Evolutionary conservation across 2,888 invertebrate genomes (phyloP), one percentile per base, ranked within the genome.

Genomic region (Amaurobius ferox): DNA sequence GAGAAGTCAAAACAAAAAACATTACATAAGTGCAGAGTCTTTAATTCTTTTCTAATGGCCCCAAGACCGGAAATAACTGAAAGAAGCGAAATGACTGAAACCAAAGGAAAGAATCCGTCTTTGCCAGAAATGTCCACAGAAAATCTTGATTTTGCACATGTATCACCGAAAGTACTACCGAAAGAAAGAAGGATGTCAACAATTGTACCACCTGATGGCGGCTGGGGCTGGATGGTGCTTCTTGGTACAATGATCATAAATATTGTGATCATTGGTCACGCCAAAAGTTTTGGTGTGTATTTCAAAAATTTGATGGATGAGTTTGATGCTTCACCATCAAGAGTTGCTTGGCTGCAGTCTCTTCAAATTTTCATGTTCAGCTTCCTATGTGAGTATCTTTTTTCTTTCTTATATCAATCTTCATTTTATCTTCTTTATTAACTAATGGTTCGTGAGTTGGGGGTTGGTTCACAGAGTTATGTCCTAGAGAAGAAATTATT

Each of bases 331-430:
- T 93, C 95, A 1, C 94, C 95, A 0, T 93, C 95, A 0, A 93
- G 94, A 9, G 95, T 96, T 0, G 94, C 95, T 0, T 96, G 96
- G 93, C 95, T 96, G 89, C 96, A 96, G n/a, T 95, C 96, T 0
- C 91, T 96, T 7, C 96, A 96, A 90, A 96, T 96, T 91, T 96
- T 96, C 91, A 93, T 96, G 2, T 96, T 96, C 93, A 96, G 96
- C 91, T 96, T 96, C 89, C 93, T 96, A 90, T 96, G 96, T 96
- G 91, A 93, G 93, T 90, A 79, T 13, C 6, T 0, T 19, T 28
- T 67, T 44, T 64, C 23, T 29, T 44, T 74, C 1, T 74, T 11
- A 16, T 13, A 48, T 40, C 13, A 19, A 61, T 35, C 5, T 35
- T 35, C 11, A 35, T 11, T 35, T 7, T n/a, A n/a, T n/a, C n/a